Percentiles rank a stretch among this genome's conserved stretches.
Evolutionary conservation across 2,888 invertebrate genomes (phyloP).

Genomic region (Laspeyria flexula): DNA sequence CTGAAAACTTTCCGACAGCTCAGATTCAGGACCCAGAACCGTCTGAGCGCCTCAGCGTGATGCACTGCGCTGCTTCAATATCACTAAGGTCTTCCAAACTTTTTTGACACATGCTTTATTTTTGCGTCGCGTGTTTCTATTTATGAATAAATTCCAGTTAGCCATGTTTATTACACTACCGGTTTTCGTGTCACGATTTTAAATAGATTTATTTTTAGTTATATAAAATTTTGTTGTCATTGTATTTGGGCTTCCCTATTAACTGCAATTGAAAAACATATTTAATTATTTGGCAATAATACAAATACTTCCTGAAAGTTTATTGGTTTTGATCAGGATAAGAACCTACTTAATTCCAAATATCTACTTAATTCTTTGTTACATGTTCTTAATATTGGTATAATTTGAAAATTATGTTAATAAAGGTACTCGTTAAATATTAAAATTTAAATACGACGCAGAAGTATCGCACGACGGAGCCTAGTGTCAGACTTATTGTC

Average conservation of each 20-base stretch:
- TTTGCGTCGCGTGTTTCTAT: conserved; percentile 17
- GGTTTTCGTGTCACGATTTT: conserved; percentile 5
- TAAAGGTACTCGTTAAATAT: neutral
- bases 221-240: conserved; percentile 9
- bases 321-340: neutral
- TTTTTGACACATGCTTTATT: conserved; percentile 28
- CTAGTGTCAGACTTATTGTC: conserved; percentile 42
- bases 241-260: too few species aligned
- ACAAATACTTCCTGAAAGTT: conserved; percentile 9
- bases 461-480: conserved; percentile 19
- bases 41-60: too few species aligned
- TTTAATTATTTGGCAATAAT: too few species aligned
- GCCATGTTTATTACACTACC: conserved; percentile 16
- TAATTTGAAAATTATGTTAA: too few species aligned
- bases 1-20: too few species aligned
- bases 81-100: conserved; percentile 59
- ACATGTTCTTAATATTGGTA: neutral
- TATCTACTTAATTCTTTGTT: neutral
- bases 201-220: conserved; percentile 14
- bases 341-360: neutral
- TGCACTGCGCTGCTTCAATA: conserved; percentile 24
- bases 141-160: conserved; percentile 5
- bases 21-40: too few species aligned
- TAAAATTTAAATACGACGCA: conserved; percentile 5
- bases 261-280: too few species aligned